A percentile compares a stretch with the other conserved stretches of the same genome.
Evolutionary conservation across 2,888 invertebrate genomes (phyloP).

Genomic region (Stenodema calcarata): DNA sequence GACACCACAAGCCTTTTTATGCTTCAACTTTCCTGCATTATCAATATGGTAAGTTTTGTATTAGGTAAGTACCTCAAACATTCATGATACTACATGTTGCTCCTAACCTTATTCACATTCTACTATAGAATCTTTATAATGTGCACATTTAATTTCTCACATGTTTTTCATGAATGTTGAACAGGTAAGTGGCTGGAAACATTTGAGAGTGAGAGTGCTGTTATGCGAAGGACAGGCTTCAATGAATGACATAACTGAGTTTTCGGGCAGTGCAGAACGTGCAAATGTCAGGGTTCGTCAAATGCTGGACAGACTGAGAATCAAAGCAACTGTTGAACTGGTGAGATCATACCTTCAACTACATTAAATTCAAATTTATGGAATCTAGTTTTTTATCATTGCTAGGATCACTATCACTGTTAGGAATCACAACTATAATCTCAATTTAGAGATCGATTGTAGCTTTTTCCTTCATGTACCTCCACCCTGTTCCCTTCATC

Average conservation of each 20-base stretch:
- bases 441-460: too few species aligned
- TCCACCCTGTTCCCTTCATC: too few species aligned
- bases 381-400: too few species aligned
- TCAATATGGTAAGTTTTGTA: slow-evolving; percentile 88
- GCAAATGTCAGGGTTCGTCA: slow-evolving; percentile 65
- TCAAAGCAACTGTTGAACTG: slow-evolving; percentile 79
- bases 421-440: too few species aligned
- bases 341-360: slow-evolving; percentile 61
- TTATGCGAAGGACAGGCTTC: slow-evolving; percentile 69
- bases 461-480: too few species aligned
- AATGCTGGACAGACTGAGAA: slow-evolving; percentile 83
- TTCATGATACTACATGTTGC: too few species aligned
- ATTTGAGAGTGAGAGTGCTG: slow-evolving; percentile 83
- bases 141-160: background rate
- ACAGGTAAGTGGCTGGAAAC: slow-evolving; percentile 81
- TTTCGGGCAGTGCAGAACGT: slow-evolving; percentile 55
- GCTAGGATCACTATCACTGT: too few species aligned
- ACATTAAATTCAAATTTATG: too few species aligned
- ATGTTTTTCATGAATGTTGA: background rate
- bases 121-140: background rate
- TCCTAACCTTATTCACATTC: background rate
- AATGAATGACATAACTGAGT: slow-evolving; percentile 55
- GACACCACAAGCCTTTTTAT: slow-evolving; percentile 93
- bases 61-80: too few species aligned
- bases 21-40: slow-evolving; percentile 94